phyloP scores from a whole-genome alignment of 2,113 vertebrate genomes.

The Tachycineta bicolor region DNA sequence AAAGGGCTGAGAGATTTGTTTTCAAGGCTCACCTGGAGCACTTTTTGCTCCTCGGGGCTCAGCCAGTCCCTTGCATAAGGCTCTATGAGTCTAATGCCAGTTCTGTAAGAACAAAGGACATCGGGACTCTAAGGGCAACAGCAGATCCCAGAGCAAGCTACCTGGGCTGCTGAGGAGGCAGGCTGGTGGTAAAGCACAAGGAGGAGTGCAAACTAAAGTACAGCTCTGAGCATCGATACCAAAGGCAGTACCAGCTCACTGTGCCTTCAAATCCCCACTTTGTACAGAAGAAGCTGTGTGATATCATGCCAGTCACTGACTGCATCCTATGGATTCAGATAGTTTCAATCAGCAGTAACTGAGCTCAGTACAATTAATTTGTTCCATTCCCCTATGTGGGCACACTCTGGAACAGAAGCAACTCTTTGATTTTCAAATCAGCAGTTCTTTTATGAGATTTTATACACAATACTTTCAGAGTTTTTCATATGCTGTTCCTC shows the following conservation, averaged over 20 bases:
- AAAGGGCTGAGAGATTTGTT: background rate
- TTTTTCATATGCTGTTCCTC: background rate
- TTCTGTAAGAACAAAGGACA: background rate
- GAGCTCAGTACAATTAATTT: background rate
- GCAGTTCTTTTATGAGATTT: background rate
- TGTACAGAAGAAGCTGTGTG: background rate
- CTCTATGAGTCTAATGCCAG: background rate
- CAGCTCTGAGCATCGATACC: background rate
- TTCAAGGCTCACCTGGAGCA: background rate
- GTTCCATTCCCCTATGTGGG: background rate
- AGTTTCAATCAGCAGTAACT: background rate
- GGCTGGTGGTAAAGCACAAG: background rate
- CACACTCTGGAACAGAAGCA: slow-evolving; percentile 1
- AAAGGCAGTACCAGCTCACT: background rate
- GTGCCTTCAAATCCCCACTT: background rate
- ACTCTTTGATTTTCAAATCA: background rate
- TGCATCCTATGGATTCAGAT: background rate
- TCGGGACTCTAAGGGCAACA: background rate
- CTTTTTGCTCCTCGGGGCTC: background rate
- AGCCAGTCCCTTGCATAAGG: background rate
- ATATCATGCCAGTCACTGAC: background rate
- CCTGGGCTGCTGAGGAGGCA: background rate
- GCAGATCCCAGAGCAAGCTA: background rate
- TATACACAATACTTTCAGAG: rapidly evolving
- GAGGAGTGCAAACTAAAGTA: background rate